A percentile compares a stretch with the other conserved stretches of the same genome.
These are phyloP conservation scores for Synanceia verrucosa DNA, from an alignment of 2,797 vertebrate genomes.

Conservation along the genomic window DNA sequence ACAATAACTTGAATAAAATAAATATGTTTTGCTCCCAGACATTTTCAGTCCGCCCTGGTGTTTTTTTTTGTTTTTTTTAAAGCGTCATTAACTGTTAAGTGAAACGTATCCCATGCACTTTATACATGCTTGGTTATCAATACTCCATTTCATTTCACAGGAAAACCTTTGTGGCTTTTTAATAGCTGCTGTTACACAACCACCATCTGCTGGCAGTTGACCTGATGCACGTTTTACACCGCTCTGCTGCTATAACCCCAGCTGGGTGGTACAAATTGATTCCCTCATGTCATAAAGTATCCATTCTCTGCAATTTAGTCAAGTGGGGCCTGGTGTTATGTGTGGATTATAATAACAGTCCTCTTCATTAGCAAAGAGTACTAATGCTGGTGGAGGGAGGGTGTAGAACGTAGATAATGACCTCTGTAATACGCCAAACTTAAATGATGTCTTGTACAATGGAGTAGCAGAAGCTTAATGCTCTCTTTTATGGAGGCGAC, in stretches of 20 bases:
- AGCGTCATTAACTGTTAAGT: constrained; percentile 54
- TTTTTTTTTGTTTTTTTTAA: too few relatives aligned
- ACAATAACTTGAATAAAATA: background rate
- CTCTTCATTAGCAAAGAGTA: constrained; percentile 56
- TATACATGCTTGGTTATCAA: constrained; percentile 51
- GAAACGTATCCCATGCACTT: constrained; percentile 39
- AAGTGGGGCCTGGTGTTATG: constrained; percentile 18
- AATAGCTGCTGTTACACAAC: constrained; percentile 55
- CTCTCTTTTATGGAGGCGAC: constrained; percentile 8
- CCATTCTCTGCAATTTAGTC: constrained; percentile 45
- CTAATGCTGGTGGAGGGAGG: constrained; percentile 42
- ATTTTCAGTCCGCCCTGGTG: constrained; percentile 14
- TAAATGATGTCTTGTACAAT: constrained; percentile 41
- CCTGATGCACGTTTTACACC: constrained; percentile 52
- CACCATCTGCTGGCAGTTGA: constrained; percentile 70
- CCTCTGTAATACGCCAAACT: constrained; percentile 51
- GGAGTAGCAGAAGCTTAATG: constrained; percentile 33
- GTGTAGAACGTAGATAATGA: constrained; percentile 60
- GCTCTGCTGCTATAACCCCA: constrained; percentile 17
- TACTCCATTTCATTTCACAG: constrained; percentile 51
- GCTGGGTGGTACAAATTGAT: constrained; percentile 50
- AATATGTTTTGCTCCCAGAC: constrained; percentile 31
- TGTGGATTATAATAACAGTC: constrained; percentile 50
- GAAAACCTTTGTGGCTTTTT: constrained; percentile 64
- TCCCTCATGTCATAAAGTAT: constrained; percentile 54